phyloP scores from a whole-genome alignment of 2,888 invertebrate species.

The Bursaphelenchus okinawaensis region DNA sequence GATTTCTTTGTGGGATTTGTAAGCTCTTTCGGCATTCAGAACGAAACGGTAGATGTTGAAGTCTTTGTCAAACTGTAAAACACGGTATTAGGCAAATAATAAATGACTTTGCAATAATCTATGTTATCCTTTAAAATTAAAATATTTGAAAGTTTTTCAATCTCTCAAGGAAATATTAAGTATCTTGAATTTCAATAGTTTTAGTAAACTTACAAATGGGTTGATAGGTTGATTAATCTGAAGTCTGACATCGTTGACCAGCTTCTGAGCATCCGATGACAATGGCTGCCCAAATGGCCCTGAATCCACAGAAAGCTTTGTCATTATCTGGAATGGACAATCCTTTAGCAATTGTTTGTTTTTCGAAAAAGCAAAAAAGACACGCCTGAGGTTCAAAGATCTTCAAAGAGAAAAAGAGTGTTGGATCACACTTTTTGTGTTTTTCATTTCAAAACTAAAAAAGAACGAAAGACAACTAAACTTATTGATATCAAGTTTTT shows the following conservation, averaged over 20 bases:
- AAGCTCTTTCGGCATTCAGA: conserved; percentile 40
- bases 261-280: conserved; percentile 38
- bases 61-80: conserved; percentile 55
- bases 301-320: background rate
- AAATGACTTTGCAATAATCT: background rate
- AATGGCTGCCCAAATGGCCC: conserved; percentile 43
- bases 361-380: too few species aligned
- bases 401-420: too few species aligned
- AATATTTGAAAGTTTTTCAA: background rate
- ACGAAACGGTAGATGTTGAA: conserved; percentile 58
- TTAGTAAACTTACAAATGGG: conserved; percentile 47
- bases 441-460: too few species aligned
- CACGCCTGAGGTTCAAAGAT: too few species aligned
- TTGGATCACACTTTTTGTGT: too few species aligned
- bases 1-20: conserved; percentile 46
- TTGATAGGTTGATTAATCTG: conserved; percentile 45
- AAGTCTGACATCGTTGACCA: conserved; percentile 48
- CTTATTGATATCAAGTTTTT: too few species aligned
- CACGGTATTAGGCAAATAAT: background rate
- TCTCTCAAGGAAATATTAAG: background rate
- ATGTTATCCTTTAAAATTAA: background rate
- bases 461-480: too few species aligned
- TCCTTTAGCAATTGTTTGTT: too few species aligned
- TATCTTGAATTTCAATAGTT: too few species aligned
- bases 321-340: too few species aligned